Evolutionary conservation across 2,888 invertebrate genomes (phyloP).

Genomic region (Abscondita cerata): DNA sequence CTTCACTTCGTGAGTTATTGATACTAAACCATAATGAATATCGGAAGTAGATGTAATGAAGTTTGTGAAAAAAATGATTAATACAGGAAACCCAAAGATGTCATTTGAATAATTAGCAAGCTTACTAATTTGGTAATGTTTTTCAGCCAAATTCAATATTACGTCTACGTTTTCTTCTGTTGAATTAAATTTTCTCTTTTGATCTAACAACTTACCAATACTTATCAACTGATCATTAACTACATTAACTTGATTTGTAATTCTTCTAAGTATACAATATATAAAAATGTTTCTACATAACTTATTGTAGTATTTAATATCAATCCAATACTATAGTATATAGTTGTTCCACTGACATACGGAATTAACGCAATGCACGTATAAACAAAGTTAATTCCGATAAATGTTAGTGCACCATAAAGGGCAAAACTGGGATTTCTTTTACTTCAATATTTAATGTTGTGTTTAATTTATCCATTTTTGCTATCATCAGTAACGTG

Average conservation of each 20-base stretch:
- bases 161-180: neutral
- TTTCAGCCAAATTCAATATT: neutral
- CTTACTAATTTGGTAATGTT: neutral
- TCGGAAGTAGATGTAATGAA: neutral
- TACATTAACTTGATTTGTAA: neutral
- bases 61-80: neutral
- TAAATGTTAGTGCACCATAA: no score
- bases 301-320: neutral
- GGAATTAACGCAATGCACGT: no score
- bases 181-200: no score
- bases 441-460: neutral
- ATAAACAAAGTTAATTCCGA: no score
- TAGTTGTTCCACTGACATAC: no score
- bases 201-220: no score
- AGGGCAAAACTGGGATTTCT: no score
- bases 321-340: neutral
- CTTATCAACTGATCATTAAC: neutral
- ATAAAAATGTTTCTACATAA: neutral
- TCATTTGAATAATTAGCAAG: neutral
- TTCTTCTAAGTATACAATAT: neutral
- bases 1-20: no score
- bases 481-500: neutral
- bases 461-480: neutral
- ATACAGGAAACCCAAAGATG: neutral
- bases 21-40: neutral